Conservation (phyloP, 2,113 vertebrate genomes). For the Lycaon pictus region DNA sequence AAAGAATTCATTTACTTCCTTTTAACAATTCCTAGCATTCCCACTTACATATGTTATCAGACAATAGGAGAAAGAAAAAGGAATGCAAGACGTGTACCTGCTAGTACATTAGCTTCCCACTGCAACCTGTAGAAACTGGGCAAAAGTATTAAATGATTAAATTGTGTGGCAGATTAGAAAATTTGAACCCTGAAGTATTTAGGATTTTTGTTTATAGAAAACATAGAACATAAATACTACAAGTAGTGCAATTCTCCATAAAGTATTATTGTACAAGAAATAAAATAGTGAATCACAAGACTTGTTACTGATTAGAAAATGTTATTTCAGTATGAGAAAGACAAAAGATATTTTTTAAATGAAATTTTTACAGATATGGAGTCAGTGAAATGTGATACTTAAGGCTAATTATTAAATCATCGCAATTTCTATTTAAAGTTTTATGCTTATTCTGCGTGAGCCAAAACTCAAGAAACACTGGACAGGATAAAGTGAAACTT, state of each 20-base stretch:
- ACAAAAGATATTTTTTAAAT: background rate
- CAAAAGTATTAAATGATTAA: slow-evolving; percentile 46
- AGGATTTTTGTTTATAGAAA: slow-evolving; percentile 53
- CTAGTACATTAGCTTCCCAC: slow-evolving; percentile 8
- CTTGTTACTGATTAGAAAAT: slow-evolving; percentile 30
- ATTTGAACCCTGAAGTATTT: background rate
- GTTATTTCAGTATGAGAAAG: slow-evolving; percentile 10
- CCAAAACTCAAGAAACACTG: background rate
- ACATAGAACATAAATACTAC: slow-evolving; percentile 3
- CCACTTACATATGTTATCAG: slow-evolving; percentile 51
- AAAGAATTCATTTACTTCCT: slow-evolving; percentile 60
- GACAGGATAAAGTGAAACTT: slow-evolving; percentile 50
- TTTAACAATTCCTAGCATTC: slow-evolving; percentile 45
- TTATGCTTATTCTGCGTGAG: background rate
- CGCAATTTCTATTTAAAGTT: slow-evolving; percentile 53
- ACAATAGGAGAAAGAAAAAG: slow-evolving; percentile 8
- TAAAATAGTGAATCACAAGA: background rate
- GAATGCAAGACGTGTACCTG: background rate
- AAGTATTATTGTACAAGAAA: slow-evolving; percentile 50
- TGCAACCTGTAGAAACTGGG: background rate
- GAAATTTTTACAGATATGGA: background rate
- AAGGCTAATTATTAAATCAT: slow-evolving; percentile 31
- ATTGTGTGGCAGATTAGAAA: background rate
- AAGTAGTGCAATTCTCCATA: background rate
- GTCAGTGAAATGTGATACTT: slow-evolving; percentile 28